Evolutionary conservation across 2,113 vertebrate species (phyloP), one percentile per base, ranked within the genome.

Genomic region (Passer domesticus): DNA sequence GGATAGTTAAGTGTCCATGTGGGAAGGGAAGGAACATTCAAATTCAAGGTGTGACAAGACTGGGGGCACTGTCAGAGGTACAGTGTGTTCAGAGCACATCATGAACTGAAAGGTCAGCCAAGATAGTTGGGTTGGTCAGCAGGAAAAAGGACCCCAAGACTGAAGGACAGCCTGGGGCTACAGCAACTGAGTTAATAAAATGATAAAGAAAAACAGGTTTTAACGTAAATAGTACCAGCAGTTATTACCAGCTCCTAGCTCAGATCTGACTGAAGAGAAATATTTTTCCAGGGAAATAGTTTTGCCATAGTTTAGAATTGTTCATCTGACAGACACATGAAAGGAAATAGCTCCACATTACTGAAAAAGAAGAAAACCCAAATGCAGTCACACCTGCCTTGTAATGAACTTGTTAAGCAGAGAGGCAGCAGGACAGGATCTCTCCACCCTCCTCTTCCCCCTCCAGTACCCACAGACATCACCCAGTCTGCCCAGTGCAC

Each of bases 11-110:
- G n/a, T 10, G 31, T 14, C 50, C 1, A 10, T 0, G 5, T 15
- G 58, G 23, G n/a, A 47, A 64, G n/a, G 22, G 79, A 82, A 83
- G 46, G 67, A 78, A 53, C 13, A 21, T 19, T 63, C 50, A 83
- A 94, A 93, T 62, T 77, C 49, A 33, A 82, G 67, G 90, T 79
- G 95, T 88, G 83, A 97, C 90, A 53, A 53, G 83, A 58, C 11
- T 7, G 28, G 39, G 33, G 77, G 85, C 80, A 89, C 37, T 76
- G 77, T 80, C 89, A 64, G 79, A 74, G 81, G 78, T 50, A 10
- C 20, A 21, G 37, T 5, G 30, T 62, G 66, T 21, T 52, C 85
- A 49, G 67, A 85, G 56, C 56, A 66, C 0, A 4, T 47, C 66
- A 35, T 0, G 2, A 35, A 78, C 3, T 56, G 68, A 97, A 97